These are phyloP conservation scores for Heteronetta atricapilla DNA, from an alignment of 2,113 vertebrate genomes.

Conservation along the genomic window DNA sequence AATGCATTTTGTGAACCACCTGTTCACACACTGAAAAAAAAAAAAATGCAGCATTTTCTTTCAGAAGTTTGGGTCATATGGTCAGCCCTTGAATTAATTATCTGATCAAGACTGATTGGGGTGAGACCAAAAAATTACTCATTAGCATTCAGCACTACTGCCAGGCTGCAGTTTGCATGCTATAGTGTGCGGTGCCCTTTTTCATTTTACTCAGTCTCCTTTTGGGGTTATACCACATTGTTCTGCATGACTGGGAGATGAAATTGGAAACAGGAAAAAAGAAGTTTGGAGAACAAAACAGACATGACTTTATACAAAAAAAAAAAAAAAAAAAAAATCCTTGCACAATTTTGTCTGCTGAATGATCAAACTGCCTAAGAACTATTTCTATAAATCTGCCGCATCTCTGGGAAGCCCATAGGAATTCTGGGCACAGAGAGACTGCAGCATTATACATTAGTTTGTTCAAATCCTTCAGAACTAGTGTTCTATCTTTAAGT, in stretches of 20 bases:
- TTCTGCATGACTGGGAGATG: conserved; percentile 64
- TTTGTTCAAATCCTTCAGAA: conserved; percentile 9
- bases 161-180: conserved; percentile 33
- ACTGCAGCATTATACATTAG: neutral
- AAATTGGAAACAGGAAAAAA: conserved; percentile 55
- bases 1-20: conserved; percentile 43
- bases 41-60: conserved; percentile 26
- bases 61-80: conserved; percentile 30
- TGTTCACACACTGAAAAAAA: conserved; percentile 44
- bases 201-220: conserved; percentile 28
- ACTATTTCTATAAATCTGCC: conserved; percentile 30
- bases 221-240: conserved; percentile 33
- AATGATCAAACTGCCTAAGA: neutral
- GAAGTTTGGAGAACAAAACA: conserved; percentile 50
- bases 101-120: conserved; percentile 56
- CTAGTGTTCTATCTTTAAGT: neutral
- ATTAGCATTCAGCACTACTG: neutral
- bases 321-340: conserved; percentile 1
- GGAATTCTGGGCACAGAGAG: neutral
- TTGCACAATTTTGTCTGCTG: conserved; percentile 39
- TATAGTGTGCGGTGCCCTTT: conserved; percentile 34
- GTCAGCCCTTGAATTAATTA: conserved; percentile 45
- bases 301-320: conserved; percentile 32
- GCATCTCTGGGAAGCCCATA: neutral
- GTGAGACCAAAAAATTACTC: conserved; percentile 47